Evolutionary conservation across 1,140 invertebrate genomes (phyloP).

Genomic region (Drosophila lacertosa): DNA sequence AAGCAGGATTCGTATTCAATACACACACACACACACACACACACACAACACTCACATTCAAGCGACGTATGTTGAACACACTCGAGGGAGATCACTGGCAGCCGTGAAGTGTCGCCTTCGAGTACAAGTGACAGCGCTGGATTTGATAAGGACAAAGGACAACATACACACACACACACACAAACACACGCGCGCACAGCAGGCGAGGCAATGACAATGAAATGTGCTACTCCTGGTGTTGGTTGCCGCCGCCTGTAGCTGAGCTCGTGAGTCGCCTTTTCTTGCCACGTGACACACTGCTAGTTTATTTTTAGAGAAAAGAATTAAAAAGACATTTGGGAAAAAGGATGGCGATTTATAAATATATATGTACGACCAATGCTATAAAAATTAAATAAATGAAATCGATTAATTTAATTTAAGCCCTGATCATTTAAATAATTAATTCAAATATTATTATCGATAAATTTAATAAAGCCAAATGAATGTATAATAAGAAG

Average conservation of each 20-base stretch:
- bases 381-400: too few species aligned
- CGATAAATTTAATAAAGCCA: too few species aligned
- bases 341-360: too few species aligned
- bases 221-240: conserved; percentile 24
- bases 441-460: too few species aligned
- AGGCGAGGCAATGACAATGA: conserved; percentile 31
- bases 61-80: conserved; percentile 72
- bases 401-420: too few species aligned
- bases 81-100: conserved; percentile 77
- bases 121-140: conserved; percentile 39
- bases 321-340: too few species aligned
- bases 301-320: too few species aligned
- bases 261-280: not conserved
- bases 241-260: not conserved
- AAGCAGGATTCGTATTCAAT: too few species aligned
- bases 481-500: too few species aligned
- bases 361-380: too few species aligned
- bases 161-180: conserved; percentile 19
- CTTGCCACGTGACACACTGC: not conserved
- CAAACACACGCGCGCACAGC: not conserved
- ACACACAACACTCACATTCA: conserved; percentile 15
- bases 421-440: too few species aligned
- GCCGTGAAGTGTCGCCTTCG: conserved; percentile 61
- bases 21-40: conserved; percentile 5
- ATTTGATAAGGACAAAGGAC: conserved; percentile 54